phyloP scores from a whole-genome alignment of 1,140 invertebrate species.

The Neoseiulus cucumeris region DNA sequence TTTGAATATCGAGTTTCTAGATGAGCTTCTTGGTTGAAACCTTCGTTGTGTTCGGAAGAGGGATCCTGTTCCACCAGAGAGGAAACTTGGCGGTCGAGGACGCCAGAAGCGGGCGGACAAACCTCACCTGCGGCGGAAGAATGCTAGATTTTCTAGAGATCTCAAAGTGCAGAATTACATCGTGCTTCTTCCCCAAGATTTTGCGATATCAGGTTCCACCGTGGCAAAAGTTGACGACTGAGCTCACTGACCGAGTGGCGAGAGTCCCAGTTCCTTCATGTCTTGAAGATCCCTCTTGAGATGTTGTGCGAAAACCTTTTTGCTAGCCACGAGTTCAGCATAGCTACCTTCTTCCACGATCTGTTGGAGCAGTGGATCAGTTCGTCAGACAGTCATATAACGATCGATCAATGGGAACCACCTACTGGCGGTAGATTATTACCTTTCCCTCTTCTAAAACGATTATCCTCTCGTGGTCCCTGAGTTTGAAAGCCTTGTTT shows the following conservation, averaged over 20 bases:
- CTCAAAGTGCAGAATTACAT: too few relatives aligned
- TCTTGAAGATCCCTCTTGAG: not conserved
- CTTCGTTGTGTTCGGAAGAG: slow-evolving; percentile 6
- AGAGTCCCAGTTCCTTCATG: slow-evolving; percentile 3
- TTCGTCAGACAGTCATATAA: too few relatives aligned
- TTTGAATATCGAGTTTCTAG: not conserved
- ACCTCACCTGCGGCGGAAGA: not conserved
- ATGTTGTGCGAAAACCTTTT: not conserved
- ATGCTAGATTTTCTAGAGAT: too few relatives aligned
- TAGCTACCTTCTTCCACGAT: not conserved
- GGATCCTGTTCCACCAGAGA: not conserved
- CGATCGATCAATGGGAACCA: too few relatives aligned
- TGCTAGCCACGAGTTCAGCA: not conserved
- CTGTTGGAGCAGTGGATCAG: not conserved
- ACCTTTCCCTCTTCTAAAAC: slow-evolving; percentile 1
- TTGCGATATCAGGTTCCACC: too few relatives aligned
- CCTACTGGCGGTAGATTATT: not conserved
- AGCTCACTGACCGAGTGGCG: slow-evolving; percentile 7
- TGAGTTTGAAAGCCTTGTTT: slow-evolving; percentile 3
- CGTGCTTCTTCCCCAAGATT: too few relatives aligned
- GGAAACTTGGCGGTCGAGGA: not conserved
- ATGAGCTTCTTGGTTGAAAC: slow-evolving; percentile 3
- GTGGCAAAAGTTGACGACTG: too few relatives aligned
- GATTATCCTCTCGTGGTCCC: slow-evolving; percentile 1
- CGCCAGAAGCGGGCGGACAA: not conserved